phyloP scores from a whole-genome alignment of 2,113 vertebrate genomes.

The Austrofundulus limnaeus region DNA sequence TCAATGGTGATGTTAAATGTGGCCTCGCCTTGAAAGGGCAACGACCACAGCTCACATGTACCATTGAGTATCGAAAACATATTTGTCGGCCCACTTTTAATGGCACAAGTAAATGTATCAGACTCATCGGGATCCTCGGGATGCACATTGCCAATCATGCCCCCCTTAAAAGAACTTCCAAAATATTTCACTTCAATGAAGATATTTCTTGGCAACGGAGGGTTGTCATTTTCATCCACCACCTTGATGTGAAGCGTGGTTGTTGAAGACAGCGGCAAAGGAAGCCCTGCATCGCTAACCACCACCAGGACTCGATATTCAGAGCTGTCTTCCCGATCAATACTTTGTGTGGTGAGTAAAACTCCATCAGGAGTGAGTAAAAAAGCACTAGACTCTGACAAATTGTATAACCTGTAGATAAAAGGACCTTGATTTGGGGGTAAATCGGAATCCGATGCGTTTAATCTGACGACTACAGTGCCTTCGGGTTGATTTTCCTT shows the following conservation, averaged over 20 bases:
- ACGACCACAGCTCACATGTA: conserved; percentile 77
- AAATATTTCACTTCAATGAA: conserved; percentile 81
- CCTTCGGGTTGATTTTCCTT: conserved; percentile 78
- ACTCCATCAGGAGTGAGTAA: conserved; percentile 73
- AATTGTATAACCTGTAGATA: conserved; percentile 71
- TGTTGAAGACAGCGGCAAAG: conserved; percentile 70
- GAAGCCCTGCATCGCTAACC: conserved; percentile 74
- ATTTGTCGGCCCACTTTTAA: conserved; percentile 68
- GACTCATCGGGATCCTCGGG: conserved; percentile 75
- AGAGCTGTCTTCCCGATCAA: conserved; percentile 70
- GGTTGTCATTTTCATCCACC: conserved; percentile 80
- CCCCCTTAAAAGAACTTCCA: conserved; percentile 77
- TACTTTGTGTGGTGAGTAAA: conserved; percentile 66
- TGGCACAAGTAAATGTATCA: conserved; percentile 71
- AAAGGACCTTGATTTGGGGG: conserved; percentile 79
- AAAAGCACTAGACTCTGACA: conserved; percentile 52
- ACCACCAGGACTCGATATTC: conserved; percentile 61
- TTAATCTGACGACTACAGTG: conserved; percentile 67
- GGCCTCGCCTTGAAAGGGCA: conserved; percentile 75
- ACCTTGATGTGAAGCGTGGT: conserved; percentile 67
- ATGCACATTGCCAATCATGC: conserved; percentile 74
- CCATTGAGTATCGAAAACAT: conserved; percentile 76
- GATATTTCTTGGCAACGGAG: conserved; percentile 67
- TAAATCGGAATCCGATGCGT: conserved; percentile 73
- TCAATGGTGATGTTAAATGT: conserved; percentile 77